These are phyloP conservation scores for Passer domesticus DNA, from an alignment of 2,113 vertebrate species.

Conservation along the genomic window DNA sequence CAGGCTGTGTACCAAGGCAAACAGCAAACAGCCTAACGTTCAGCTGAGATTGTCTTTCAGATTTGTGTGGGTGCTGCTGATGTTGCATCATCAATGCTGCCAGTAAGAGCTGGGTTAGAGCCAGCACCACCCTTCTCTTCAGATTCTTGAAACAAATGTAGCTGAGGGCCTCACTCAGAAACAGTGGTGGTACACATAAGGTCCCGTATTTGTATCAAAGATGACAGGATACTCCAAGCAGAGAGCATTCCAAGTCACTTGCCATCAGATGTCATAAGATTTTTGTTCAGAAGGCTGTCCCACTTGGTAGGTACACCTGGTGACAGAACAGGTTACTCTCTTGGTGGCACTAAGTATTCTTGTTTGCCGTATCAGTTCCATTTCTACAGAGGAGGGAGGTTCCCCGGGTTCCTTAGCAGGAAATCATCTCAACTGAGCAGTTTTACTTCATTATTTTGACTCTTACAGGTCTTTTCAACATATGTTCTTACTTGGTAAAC, in stretches of 20 bases:
- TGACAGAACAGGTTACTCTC: not conserved
- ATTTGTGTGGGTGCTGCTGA: not conserved
- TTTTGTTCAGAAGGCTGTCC: not conserved
- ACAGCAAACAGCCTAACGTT: fast-evolving
- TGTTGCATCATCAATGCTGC: not conserved
- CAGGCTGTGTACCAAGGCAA: not conserved
- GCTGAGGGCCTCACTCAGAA: not conserved
- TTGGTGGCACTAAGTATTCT: not conserved
- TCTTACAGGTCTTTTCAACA: fast-evolving
- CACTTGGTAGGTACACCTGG: not conserved
- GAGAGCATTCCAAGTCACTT: not conserved
- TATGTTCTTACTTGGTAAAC: not conserved
- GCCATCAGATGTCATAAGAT: not conserved
- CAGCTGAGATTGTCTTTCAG: not conserved
- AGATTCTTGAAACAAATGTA: not conserved
- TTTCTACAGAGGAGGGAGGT: not conserved
- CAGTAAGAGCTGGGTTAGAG: not conserved
- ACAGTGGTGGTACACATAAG: fast-evolving
- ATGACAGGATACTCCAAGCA: not conserved
- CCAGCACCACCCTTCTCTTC: not conserved
- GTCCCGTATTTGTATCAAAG: not conserved
- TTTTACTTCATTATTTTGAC: not conserved
- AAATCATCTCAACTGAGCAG: not conserved
- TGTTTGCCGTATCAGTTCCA: not conserved
- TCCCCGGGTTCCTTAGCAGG: not conserved